Evolutionary conservation across 2,113 vertebrate genomes (phyloP).

Genomic region (Probosciger aterrimus): DNA sequence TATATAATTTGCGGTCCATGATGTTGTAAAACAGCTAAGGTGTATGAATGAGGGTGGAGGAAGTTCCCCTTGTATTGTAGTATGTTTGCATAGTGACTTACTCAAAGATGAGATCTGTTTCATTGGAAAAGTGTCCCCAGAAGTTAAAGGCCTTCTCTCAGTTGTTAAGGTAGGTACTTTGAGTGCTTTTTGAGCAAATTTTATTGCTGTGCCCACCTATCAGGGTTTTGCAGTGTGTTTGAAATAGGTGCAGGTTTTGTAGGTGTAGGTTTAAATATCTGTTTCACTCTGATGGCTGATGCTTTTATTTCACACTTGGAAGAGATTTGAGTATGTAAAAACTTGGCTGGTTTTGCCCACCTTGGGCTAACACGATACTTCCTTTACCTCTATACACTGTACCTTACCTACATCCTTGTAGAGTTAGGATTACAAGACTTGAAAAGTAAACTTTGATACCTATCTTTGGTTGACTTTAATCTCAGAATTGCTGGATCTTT

Average conservation of each 20-base stretch:
- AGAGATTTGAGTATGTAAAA: background rate
- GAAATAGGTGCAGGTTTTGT: background rate
- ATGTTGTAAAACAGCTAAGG: background rate
- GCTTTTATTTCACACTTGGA: background rate
- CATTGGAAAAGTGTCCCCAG: background rate
- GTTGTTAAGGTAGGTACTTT: background rate
- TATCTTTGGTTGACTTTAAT: background rate
- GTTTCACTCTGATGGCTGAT: background rate
- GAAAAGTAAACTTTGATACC: background rate
- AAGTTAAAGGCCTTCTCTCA: background rate
- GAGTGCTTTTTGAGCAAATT: background rate
- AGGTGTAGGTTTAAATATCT: background rate
- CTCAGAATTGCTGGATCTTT: background rate
- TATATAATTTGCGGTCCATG: background rate
- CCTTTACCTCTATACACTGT: background rate
- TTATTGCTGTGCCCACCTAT: accelerated
- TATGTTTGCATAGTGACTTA: background rate
- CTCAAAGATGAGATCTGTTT: background rate
- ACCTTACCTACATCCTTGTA: background rate
- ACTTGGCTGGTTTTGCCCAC: background rate
- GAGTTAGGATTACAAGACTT: background rate
- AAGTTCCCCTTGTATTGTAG: background rate
- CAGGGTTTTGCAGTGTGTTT: background rate
- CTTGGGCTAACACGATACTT: background rate
- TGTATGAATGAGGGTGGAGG: background rate